Base-by-base conservation (phyloP, 2,113 vertebrate species). In the Erythrocercus mccallii region DNA sequence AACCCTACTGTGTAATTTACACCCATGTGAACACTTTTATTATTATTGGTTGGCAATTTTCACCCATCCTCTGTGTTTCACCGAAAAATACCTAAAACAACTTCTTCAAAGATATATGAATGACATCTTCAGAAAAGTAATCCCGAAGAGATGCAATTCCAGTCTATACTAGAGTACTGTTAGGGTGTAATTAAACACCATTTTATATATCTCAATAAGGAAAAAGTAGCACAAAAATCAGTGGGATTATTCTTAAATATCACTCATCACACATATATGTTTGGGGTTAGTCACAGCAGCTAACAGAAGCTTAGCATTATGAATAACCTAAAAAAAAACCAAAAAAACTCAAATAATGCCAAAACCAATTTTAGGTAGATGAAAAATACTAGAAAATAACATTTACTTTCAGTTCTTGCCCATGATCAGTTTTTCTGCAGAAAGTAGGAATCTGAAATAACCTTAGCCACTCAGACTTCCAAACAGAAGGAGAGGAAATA, bases 11-110 rank as follows among this genome's bases (percentile, higher is more conserved):
- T 1, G 0, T 16, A 37, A 54, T 37, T 92, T 69, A 54, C 23
- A 57, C 0, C 33, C 10, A 35, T 0, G 0, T 18, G 53, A 58
- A 68, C 7, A 31, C 8, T 50, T 69, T 3, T 77, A 6, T 33
- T 50, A 17, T 21, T 30, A 6, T 27, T 81, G 3, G 2, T 42
- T 71, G 25, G 42, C n/a, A 42, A 40, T n/a, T 92, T 85, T 60
- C 10, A 13, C 10, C 19, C 12, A 16, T 58, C 12, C 8, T 33
- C 17, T 14, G 5, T 61, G 24, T 68, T 81, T 77, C 64, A 72
- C 25, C 54, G 56, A 70, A 61, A 68, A 81, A 68, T 35, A 27
- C 8, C 12, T 18, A 44, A 58, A 3, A 87, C 10, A 83, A 66
- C 11, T 62, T 86, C 21, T 35, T 70, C 47, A 71, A 40, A 27